Evolutionary conservation across 2,113 vertebrate species (phyloP).

Genomic region (Sciurus niger): DNA sequence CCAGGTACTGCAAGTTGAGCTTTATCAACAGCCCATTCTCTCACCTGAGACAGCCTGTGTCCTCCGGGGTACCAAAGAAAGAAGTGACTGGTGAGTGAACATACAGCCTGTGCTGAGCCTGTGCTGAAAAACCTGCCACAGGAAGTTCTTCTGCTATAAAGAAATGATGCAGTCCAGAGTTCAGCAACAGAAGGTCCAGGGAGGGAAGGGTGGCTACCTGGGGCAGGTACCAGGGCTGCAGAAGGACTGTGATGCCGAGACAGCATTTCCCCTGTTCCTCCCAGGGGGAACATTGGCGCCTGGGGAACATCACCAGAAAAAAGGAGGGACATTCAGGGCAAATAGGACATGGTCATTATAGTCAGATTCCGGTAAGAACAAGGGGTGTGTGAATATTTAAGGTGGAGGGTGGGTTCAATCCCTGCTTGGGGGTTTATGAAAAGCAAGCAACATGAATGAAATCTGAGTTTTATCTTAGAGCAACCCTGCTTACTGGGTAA

Average conservation of each 20-base stretch:
- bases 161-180: neutral
- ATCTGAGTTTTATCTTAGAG: neutral
- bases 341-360: neutral
- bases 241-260: too few species aligned
- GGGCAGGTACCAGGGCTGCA: neutral
- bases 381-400: rapidly evolving
- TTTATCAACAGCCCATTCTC: neutral
- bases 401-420: neutral
- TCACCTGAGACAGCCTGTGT: neutral
- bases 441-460: neutral
- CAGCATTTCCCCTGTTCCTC: too few species aligned
- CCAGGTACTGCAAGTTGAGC: neutral
- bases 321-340: too few species aligned
- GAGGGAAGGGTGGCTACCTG: neutral
- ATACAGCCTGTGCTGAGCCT: neutral
- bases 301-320: too few species aligned
- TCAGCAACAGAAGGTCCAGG: neutral
- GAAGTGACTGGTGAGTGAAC: neutral
- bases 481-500: neutral
- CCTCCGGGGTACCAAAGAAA: neutral
- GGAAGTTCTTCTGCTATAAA: neutral
- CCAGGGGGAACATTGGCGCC: too few species aligned
- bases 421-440: neutral
- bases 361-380: neutral
- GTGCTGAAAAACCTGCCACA: neutral